Base-by-base conservation (phyloP, 64 coral and sea anemone species). In the Stichodactyla mertensii region DNA sequence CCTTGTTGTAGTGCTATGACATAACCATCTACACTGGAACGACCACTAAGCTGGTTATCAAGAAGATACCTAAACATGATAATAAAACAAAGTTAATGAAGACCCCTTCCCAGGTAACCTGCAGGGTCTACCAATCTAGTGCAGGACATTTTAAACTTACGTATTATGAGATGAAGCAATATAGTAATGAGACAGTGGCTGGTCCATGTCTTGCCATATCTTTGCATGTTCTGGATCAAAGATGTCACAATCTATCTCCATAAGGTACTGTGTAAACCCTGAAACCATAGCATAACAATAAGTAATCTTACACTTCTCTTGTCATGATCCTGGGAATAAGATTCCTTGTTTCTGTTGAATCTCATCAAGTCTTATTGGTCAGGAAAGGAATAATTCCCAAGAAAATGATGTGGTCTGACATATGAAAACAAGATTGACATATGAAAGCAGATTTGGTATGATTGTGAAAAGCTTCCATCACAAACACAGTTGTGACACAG, bases 111-210 rank as follows among this genome's bases (percentile, higher is more conserved):
- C 60, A 66, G 62, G 22, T n/a, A 6, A 66, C 22, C 57, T 6
- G 18, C 14, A 20, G 5, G 5, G 18, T 66, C 12, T 20, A 0
- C 16, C 62, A 31, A 74, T 74, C 10, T 74, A 74, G 36, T 45
- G 36, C 36, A 45, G 36, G 36, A 45, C 36, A 45, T 45, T 54
- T n/a, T n/a, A n/a, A 1, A 94, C 92, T 94, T 67, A 94, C 92
- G 92, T 94, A 77, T 94, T 94, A 69, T 99, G 97, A 52, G 97
- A 99, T 80, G 97, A 95, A 88, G 97, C 97, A 89, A 99, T 99
- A 64, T 95, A 99, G 66, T 99, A 99, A 91, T 99, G 97, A 55
- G 93, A 90, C 45, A 99, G 80, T 18, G 97, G 97, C 55, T 92
- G 91, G 1, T 84, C 87, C 97, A 99, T 99, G 55, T 99, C 93